Evolutionary conservation across 2,888 invertebrate genomes (phyloP).

Genomic region (Drosophila engyochracea): DNA sequence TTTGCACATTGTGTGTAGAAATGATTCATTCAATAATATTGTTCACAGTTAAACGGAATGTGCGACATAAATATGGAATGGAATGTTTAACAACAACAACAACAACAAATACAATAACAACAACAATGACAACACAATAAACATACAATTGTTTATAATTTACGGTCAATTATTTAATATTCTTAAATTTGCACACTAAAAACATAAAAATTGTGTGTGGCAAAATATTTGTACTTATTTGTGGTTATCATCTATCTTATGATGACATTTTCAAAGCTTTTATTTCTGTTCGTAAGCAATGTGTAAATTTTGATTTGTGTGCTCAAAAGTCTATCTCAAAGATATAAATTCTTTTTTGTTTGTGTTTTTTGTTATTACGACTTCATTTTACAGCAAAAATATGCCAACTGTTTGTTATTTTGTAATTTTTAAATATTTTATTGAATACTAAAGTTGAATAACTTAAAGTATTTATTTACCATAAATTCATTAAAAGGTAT

Average conservation of each 20-base stretch:
- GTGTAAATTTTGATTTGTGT: background rate
- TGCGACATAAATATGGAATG: constrained; percentile 57
- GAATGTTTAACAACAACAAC: constrained; percentile 36
- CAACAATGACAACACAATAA: constrained; percentile 57
- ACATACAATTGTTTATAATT: constrained; percentile 55
- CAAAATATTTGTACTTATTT: background rate
- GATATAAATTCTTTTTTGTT: background rate
- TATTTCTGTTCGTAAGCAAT: background rate
- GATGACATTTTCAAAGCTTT: constrained; percentile 3
- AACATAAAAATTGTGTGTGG: constrained; percentile 35
- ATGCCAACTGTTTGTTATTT: background rate
- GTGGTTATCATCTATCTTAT: constrained; percentile 23
- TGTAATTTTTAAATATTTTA: background rate
- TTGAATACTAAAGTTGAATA: background rate
- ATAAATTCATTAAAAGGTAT: background rate
- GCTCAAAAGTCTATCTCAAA: background rate
- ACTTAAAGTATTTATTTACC: background rate
- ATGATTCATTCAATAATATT: constrained; percentile 77
- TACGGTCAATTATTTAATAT: constrained; percentile 63
- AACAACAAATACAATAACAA: constrained; percentile 5
- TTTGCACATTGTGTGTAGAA: constrained; percentile 67
- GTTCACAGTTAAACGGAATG: constrained; percentile 61
- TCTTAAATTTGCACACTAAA: constrained; percentile 47
- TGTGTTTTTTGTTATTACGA: background rate
- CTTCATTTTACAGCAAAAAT: background rate